Conservation (phyloP, 2,113 vertebrate genomes). For the Buteo buteo region DNA sequence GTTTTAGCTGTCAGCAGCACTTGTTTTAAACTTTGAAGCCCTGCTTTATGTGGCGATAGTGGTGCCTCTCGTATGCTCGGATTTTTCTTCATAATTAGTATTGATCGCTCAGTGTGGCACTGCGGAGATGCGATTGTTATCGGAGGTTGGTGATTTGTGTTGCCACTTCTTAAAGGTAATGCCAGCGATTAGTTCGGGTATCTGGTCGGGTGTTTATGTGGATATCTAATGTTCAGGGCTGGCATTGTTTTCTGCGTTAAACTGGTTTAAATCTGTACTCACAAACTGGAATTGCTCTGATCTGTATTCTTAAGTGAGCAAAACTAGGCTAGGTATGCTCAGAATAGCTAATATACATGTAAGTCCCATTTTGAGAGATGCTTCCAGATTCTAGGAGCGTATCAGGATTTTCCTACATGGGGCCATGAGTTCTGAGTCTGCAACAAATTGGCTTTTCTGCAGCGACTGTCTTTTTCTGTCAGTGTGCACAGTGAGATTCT, state of each 20-base stretch:
- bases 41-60: conserved; percentile 7
- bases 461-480: no score
- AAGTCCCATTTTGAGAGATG: not conserved
- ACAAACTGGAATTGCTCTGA: not conserved
- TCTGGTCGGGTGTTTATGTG: not conserved
- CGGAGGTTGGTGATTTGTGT: not conserved
- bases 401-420: not conserved
- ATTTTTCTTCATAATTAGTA: conserved; percentile 19
- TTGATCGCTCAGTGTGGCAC: not conserved
- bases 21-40: conserved; percentile 41
- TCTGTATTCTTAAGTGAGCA: not conserved
- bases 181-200: not conserved
- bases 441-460: not conserved
- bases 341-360: fast-evolving
- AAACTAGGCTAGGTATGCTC: not conserved
- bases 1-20: conserved; percentile 52
- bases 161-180: not conserved
- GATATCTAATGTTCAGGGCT: not conserved
- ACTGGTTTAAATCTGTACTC: not conserved
- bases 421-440: not conserved
- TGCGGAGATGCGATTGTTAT: not conserved
- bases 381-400: not conserved
- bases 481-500: not conserved
- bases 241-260: not conserved
- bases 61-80: not conserved